Conservation (phyloP, 1,140 invertebrate species). For the Ostrea denselamellosa region DNA sequence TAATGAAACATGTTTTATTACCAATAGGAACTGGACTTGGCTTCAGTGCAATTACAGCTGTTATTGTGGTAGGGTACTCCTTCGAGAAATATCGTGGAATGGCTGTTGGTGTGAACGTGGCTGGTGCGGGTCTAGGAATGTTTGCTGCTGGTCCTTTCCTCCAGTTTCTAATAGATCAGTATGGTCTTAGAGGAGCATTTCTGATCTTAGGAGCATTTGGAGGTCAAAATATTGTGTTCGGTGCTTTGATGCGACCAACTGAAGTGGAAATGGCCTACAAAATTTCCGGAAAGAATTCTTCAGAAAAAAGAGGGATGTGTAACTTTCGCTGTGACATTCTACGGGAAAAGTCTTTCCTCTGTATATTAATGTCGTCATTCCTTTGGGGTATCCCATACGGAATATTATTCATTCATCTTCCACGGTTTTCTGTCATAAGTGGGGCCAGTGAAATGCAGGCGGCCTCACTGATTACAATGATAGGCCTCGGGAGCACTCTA, state of each 20-base stretch:
- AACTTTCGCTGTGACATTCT: not conserved
- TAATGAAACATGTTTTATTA: not conserved
- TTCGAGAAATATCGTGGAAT: constrained; percentile 59
- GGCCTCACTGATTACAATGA: constrained; percentile 57
- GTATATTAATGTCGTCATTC: constrained; percentile 29
- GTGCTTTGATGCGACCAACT: constrained; percentile 57
- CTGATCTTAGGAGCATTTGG: constrained; percentile 56
- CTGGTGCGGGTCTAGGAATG: constrained; percentile 57
- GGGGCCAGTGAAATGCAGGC: constrained; percentile 46
- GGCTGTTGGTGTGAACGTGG: constrained; percentile 52
- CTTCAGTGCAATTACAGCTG: constrained; percentile 47
- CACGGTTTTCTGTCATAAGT: constrained; percentile 49
- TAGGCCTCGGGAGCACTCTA: constrained; percentile 57
- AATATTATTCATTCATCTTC: constrained; percentile 51
- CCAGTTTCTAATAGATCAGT: constrained; percentile 52
- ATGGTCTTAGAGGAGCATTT: constrained; percentile 54
- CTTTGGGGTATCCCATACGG: constrained; percentile 46
- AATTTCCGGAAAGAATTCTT: not conserved
- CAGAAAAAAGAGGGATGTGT: constrained; percentile 11
- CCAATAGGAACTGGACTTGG: constrained; percentile 55
- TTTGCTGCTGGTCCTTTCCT: constrained; percentile 55
- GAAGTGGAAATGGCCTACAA: constrained; percentile 50
- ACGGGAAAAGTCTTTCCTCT: constrained; percentile 23
- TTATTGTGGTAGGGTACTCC: constrained; percentile 55
- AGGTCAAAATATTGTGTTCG: constrained; percentile 50